Base-by-base conservation (phyloP, 1,140 invertebrate genomes). In the Trichomalopsis sarcophagae region DNA sequence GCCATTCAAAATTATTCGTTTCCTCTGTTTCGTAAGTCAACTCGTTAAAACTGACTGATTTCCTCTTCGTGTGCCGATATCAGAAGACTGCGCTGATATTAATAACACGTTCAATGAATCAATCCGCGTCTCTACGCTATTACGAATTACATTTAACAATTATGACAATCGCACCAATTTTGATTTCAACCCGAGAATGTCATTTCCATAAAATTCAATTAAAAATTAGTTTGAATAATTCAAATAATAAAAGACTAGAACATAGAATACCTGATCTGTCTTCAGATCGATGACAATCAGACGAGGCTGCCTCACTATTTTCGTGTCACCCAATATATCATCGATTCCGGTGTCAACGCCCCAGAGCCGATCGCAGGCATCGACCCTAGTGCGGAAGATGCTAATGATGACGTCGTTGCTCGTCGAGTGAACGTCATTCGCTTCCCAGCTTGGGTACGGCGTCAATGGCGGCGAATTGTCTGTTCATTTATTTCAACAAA, bases 341-440 rank as follows among this genome's bases (percentile, higher is more conserved):
- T 95, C 94, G 40, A 96, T 89, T n/a, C 96, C 96, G 14, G 95
- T 95, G 90, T 97, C 96, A 89, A 97, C 93, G 40, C 95, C 95
- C 96, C 96, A 97, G 13, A 97, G 92, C 75, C 96, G 94, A 90
- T 96, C 95, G 87, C 96, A 97, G 2, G 93, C 92, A 90, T 97
- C 96, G 21, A 96, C 94, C 23, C 94, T 94, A 1, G 95, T 94
- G 33, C 96, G 92, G 86, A 96, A 96, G 2, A 96, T 95, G 9
- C 94, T 96, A 0, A 96, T 93, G 2, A 96, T 94, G 1, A 94
- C 92, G 87, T 95, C 95, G 68, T 95, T 93, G 14, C 84, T 81
- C 55, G 88, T 78, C 79, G 82, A 88, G 36, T 91, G 88, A 23
- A 91, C 89, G 55, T 94, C 92, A 88, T 96, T 96, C 1, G 94